Evolutionary conservation across 2,797 vertebrate species (phyloP), one percentile per base, ranked within the genome.

Genomic region (Neostethus bicornis): DNA sequence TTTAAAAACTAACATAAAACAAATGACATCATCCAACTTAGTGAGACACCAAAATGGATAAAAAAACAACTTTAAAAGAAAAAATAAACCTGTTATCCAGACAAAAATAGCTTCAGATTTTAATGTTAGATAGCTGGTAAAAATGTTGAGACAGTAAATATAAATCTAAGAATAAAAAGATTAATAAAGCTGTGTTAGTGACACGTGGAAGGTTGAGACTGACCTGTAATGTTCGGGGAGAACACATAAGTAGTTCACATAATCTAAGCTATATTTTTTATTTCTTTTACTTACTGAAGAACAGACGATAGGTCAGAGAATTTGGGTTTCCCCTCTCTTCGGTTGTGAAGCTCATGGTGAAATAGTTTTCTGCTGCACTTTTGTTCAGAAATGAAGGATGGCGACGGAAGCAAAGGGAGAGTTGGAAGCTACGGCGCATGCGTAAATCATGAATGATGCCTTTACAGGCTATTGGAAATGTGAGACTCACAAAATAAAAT

Each of bases 271-370:
- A 14, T 1, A 1, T 2, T 43, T 39, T 0, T 2, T 5, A 4
- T 25, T 5, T 21, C 23, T 17, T 38, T 1, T 60, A 96, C 96
- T 96, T 86, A 98, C 96, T 97, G 85, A 94, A 93, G 83, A 93
- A 98, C 37, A 97, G 41, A 9, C 95, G 92, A 64, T 94, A 97
- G 67, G 79, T 92, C 17, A 91, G 42, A 41, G 92, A 92, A 81
- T 96, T 94, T 0, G 83, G 92, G 48, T 88, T 89, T 0, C 93
- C 94, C 35, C 94, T 93, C 81, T 95, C 91, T 89, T 96, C 96
- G 43, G 81, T 86, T 8, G 87, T 85, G 88, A 90, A 97, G 44
- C 84, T 91, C 93, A 94, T 94, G 48, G 37, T 81, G 14, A 5
- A 10, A 5, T 28, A 8, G 49, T n/a, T 48, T 21, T 14, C 38